Evolutionary conservation across 2,888 invertebrate species (phyloP).

Genomic region (Oxycera nigricornis): DNA sequence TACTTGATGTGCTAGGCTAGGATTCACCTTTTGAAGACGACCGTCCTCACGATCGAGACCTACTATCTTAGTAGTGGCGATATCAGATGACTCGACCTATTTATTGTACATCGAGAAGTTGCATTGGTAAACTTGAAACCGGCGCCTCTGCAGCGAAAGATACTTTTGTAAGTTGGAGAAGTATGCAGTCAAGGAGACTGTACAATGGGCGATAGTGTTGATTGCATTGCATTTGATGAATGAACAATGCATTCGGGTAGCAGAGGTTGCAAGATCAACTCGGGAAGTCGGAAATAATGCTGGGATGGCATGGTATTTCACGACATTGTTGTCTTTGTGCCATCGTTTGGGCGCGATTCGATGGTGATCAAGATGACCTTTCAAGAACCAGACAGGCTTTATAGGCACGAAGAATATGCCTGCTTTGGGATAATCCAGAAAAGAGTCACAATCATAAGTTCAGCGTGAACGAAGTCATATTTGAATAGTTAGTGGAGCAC

Average conservation of each 20-base stretch:
- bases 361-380: conserved; percentile 42
- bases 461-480: too few relatives aligned
- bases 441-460: too few relatives aligned
- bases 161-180: neutral
- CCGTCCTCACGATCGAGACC: neutral
- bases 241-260: conserved; percentile 30
- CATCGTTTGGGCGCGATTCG: conserved; percentile 13
- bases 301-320: conserved; percentile 44
- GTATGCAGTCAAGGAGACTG: neutral
- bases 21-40: neutral
- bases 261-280: conserved; percentile 12
- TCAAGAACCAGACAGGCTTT: conserved; percentile 4
- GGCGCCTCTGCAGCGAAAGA: neutral
- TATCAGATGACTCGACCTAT: neutral
- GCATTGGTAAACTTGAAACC: conserved; percentile 24
- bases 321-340: conserved; percentile 41
- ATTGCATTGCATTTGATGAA: neutral
- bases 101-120: neutral
- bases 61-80: neutral
- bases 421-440: too few relatives aligned
- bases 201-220: neutral
- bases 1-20: neutral
- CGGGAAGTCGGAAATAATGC: conserved; percentile 39
- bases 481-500: too few relatives aligned
- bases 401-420: conserved; percentile 6